Evolutionary conservation across 2,113 vertebrate species (phyloP).

Genomic region (Anguilla rostrata): DNA sequence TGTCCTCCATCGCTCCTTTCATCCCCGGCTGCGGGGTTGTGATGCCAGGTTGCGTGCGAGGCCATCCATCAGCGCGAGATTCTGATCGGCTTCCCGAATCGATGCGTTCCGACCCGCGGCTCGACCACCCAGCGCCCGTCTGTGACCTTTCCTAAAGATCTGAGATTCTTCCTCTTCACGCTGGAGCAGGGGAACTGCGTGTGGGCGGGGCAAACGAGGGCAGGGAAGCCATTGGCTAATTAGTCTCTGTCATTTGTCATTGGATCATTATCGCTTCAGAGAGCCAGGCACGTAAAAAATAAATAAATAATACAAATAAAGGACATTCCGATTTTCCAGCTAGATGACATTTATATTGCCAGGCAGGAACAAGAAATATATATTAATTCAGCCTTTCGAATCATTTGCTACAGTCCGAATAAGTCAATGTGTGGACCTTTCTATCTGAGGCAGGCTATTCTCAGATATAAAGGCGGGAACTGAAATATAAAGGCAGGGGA

Average conservation of each 20-base stretch:
- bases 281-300: not conserved
- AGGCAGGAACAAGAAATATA: too few relatives aligned
- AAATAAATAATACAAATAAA: not conserved
- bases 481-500: too few relatives aligned
- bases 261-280: not conserved
- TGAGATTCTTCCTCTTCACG: not conserved
- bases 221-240: not conserved
- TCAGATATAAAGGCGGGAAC: too few relatives aligned
- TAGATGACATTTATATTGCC: not conserved
- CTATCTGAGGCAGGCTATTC: too few relatives aligned
- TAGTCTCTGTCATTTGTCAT: not conserved
- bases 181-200: not conserved
- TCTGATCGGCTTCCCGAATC: constrained; percentile 40
- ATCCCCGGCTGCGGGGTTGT: constrained; percentile 30
- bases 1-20: constrained; percentile 17
- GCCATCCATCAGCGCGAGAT: constrained; percentile 40
- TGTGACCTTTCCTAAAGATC: constrained; percentile 22
- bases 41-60: constrained; percentile 22
- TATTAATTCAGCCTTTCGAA: not conserved
- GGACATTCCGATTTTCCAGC: not conserved
- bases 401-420: too few relatives aligned
- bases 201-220: not conserved
- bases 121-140: constrained; percentile 11
- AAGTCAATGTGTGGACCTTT: too few relatives aligned
- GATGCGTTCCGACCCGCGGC: constrained; percentile 25